Evolutionary conservation across 2,797 vertebrate species (phyloP), one percentile per base, ranked within the genome.

Genomic region (Urosaurus nigricauda): DNA sequence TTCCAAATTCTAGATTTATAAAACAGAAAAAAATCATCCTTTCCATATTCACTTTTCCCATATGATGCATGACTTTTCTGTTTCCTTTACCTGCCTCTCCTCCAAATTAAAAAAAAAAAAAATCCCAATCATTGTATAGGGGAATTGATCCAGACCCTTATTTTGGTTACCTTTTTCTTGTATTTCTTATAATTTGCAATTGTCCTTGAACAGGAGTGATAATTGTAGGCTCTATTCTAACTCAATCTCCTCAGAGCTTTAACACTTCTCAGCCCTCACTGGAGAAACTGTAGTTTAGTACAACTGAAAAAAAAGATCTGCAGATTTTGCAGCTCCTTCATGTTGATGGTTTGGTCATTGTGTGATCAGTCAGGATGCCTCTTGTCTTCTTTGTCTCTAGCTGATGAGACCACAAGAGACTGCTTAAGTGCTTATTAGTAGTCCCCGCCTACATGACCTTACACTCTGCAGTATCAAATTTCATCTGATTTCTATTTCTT

Each of bases 351-450:
- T 78, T 71, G 68, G 88, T 29, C 37, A 73, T 35, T 51, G 24
- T 63, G 40, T 9, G 53, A 58, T 53, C 47, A 77, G 71, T 24
- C 63, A 53, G 19, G 35, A n/a, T 40, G 3, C 47, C 53, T 51
- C 17, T 81, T n/a, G 75, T 40, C 63, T 84, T 63, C n/a, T 88
- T n/a, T 53, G 43, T 60, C 85, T 29, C 83, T 51, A 89, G 56
- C 68, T 89, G 88, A 85, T 65, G 40, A 85, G n/a, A 56, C 58
- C 88, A 89, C 83, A 89, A 71, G 78, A 63, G 83, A 89, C 70
- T 37, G 32, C 56, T 47, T 43, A 85, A 85, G 83, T 65, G 84
- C 83, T 89, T 89, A 81, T 89, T 85, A 89, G 56, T 85, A 85
- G 58, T 65, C 70, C 43, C 43, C 70, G 81, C 37, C 24, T 75